These are phyloP conservation scores for Forpus xanthops DNA, from an alignment of 2,797 vertebrate species.

Conservation along the genomic window DNA sequence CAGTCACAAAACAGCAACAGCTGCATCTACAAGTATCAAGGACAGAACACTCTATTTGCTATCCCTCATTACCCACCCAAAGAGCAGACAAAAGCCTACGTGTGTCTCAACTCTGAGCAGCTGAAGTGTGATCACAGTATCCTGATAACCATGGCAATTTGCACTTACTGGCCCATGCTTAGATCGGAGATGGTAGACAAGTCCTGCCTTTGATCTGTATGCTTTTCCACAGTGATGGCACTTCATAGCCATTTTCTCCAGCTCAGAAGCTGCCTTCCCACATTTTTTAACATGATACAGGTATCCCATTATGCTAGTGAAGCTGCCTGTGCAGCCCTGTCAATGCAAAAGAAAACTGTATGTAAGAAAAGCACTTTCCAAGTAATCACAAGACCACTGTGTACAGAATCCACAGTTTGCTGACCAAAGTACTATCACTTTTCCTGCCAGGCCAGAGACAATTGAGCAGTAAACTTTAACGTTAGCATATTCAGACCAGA, in stretches of 20 bases:
- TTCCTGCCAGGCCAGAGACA: background rate
- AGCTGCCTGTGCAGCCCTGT: constrained; percentile 89
- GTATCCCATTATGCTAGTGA: constrained; percentile 95
- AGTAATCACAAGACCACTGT: background rate
- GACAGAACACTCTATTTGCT: background rate
- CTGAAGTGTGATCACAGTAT: background rate
- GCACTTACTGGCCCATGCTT: constrained; percentile 89
- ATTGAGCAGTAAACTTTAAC: background rate
- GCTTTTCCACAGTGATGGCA: constrained; percentile 91
- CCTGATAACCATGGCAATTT: background rate
- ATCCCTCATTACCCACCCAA: background rate
- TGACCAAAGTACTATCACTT: background rate
- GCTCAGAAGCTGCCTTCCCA: constrained; percentile 89
- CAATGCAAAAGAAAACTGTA: constrained; percentile 13
- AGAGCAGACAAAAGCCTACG: background rate
- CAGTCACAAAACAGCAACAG: background rate
- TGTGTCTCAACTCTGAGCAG: background rate
- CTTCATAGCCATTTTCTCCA: constrained; percentile 89
- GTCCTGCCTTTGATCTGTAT: constrained; percentile 90
- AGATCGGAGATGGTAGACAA: constrained; percentile 91
- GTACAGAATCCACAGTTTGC: background rate
- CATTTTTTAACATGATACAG: constrained; percentile 92
- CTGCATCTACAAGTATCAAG: background rate
- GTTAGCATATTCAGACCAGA: background rate
- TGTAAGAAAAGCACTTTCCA: background rate